These are phyloP conservation scores for Cylas formicarius DNA, from an alignment of 1,140 invertebrate genomes.

Conservation along the genomic window DNA sequence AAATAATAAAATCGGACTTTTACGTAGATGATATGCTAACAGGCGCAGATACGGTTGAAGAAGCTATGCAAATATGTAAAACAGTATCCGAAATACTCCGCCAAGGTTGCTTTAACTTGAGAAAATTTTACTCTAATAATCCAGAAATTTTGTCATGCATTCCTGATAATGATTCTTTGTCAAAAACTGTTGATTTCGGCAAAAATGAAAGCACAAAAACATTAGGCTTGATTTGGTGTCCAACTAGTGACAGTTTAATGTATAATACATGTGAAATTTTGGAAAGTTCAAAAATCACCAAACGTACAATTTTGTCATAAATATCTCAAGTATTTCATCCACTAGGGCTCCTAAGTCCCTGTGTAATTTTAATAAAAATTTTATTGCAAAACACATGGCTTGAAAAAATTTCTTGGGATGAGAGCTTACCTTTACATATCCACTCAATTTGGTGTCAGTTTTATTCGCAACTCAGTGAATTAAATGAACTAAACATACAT, in stretches of 20 bases:
- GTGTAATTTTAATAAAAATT: too few relatives aligned
- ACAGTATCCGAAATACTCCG: conserved; percentile 3
- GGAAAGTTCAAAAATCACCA: too few relatives aligned
- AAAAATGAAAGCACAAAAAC: too few relatives aligned
- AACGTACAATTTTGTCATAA: too few relatives aligned
- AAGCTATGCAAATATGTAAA: conserved; percentile 18
- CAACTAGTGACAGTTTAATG: too few relatives aligned
- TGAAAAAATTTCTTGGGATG: conserved; percentile 9
- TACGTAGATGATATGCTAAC: conserved; percentile 41
- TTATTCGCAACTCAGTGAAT: not conserved
- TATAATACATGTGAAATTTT: too few relatives aligned
- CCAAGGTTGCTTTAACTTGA: conserved; percentile 28
- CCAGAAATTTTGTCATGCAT: too few relatives aligned
- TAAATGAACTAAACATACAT: conserved; percentile 9
- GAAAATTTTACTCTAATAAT: conserved; percentile 40
- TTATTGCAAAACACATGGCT: conserved; percentile 8
- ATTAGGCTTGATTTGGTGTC: too few relatives aligned
- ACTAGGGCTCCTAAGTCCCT: too few relatives aligned
- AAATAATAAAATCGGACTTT: conserved; percentile 25
- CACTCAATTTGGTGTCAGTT: conserved; percentile 1
- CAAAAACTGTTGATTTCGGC: too few relatives aligned
- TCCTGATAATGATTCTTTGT: too few relatives aligned
- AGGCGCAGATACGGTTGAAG: conserved; percentile 23
- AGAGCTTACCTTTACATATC: conserved; percentile 1
- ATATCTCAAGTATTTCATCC: too few relatives aligned